A percentile compares a stretch with the other conserved stretches of the same genome.
Conservation (phyloP, 1,140 invertebrate genomes). For the Diprion similis region DNA sequence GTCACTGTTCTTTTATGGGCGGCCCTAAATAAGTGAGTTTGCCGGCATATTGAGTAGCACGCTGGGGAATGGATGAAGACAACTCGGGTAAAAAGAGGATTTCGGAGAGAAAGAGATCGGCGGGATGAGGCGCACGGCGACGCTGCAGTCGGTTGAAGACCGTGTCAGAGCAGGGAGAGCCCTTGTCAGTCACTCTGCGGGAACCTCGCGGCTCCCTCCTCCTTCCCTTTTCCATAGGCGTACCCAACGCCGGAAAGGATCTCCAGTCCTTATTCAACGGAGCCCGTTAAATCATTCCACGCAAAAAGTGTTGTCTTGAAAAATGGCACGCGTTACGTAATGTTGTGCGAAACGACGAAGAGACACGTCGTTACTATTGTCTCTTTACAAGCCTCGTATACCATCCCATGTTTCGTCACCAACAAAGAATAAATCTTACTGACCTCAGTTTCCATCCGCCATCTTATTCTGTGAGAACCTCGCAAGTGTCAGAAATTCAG, state of each 20-base stretch:
- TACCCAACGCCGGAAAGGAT: not conserved
- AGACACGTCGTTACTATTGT: too few species aligned
- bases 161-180: constrained; percentile 31
- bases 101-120: not conserved
- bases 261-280: not conserved
- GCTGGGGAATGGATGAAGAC: constrained; percentile 45
- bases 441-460: too few species aligned
- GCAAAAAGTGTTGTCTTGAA: too few species aligned
- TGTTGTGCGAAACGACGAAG: too few species aligned
- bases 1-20: constrained; percentile 53
- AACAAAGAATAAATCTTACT: too few species aligned
- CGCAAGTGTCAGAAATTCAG: too few species aligned
- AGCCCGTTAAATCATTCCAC: too few species aligned
- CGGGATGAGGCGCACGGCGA: constrained; percentile 1
- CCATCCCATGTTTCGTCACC: too few species aligned
- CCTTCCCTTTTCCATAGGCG: not conserved
- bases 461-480: too few species aligned
- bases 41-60: constrained; percentile 48
- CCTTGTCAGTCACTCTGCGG: constrained; percentile 42
- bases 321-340: too few species aligned
- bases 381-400: too few species aligned
- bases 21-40: constrained; percentile 47
- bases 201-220: constrained; percentile 29
- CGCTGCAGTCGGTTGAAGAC: constrained; percentile 19
- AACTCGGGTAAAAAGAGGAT: constrained; percentile 35